Percentiles rank a stretch among this genome's conserved stretches.
Conservation (phyloP, 2,888 invertebrate species). For the Ophion slaviceki region DNA sequence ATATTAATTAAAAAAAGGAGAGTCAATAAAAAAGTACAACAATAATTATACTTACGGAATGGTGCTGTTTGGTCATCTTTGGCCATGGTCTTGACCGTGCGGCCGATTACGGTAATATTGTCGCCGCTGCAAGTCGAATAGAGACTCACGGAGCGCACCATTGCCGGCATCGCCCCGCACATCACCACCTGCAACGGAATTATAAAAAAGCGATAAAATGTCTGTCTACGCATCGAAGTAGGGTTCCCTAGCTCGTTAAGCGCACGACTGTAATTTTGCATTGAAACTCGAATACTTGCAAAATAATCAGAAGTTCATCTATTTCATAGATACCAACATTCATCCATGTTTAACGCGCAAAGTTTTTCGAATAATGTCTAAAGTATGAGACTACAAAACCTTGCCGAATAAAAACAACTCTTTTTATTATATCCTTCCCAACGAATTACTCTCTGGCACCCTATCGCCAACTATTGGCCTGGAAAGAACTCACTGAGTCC, state of each 20-base stretch:
- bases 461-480: neutral
- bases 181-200: slow-evolving; percentile 87
- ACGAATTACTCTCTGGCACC: neutral
- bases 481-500: too few species aligned
- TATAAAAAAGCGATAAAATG: slow-evolving; percentile 13
- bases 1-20: neutral
- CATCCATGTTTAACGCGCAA: too few species aligned
- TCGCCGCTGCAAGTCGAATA: slow-evolving; percentile 89
- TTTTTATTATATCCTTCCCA: too few species aligned
- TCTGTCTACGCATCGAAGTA: neutral
- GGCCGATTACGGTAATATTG: slow-evolving; percentile 88
- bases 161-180: slow-evolving; percentile 90
- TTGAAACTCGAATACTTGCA: too few species aligned
- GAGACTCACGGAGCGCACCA: slow-evolving; percentile 89
- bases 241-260: too few species aligned
- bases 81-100: slow-evolving; percentile 88
- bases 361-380: too few species aligned
- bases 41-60: slow-evolving; percentile 85
- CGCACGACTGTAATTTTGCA: too few species aligned
- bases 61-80: slow-evolving; percentile 84
- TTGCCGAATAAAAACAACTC: too few species aligned
- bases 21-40: neutral
- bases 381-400: too few species aligned
- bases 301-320: too few species aligned
- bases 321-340: too few species aligned